Evolutionary conservation across 2,113 vertebrate genomes (phyloP).

Genomic region (Tachysurus fulvidraco): DNA sequence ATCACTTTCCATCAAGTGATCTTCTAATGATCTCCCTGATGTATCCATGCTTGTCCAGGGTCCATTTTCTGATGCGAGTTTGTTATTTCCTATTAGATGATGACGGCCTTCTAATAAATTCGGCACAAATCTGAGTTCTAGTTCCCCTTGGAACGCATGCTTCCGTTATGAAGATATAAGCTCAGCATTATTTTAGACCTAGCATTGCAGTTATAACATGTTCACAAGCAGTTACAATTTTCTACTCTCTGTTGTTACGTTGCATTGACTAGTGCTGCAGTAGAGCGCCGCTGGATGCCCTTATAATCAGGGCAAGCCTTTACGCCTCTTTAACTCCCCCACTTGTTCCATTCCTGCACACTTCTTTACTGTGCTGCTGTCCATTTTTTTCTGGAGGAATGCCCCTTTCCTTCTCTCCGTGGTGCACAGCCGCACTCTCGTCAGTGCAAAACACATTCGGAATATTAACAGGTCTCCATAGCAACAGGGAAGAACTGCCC

Average conservation of each 20-base stretch:
- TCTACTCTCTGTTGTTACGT: background rate
- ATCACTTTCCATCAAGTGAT: background rate
- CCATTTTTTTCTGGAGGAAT: slow-evolving; percentile 61
- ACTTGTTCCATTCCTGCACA: slow-evolving; percentile 25
- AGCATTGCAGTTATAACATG: background rate
- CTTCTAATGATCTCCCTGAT: background rate
- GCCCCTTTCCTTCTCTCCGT: slow-evolving; percentile 67
- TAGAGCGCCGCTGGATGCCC: background rate
- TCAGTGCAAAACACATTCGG: slow-evolving; percentile 64
- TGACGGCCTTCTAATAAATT: background rate
- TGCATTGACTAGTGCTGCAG: background rate
- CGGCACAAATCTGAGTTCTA: background rate
- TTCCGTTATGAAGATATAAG: background rate
- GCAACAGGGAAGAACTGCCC: slow-evolving; percentile 69
- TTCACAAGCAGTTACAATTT: background rate
- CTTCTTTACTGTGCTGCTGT: slow-evolving; percentile 17
- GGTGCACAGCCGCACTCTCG: slow-evolving; percentile 47
- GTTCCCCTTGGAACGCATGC: background rate
- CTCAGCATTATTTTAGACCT: background rate
- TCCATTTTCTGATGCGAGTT: background rate
- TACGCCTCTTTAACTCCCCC: slow-evolving; percentile 23
- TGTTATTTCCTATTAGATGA: background rate
- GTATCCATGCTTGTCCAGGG: background rate
- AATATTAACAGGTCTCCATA: slow-evolving; percentile 78
- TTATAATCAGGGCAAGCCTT: slow-evolving; percentile 21